These are phyloP conservation scores for Loris lydekkerianus DNA, from an alignment of 2,797 vertebrate species.

Conservation along the genomic window DNA sequence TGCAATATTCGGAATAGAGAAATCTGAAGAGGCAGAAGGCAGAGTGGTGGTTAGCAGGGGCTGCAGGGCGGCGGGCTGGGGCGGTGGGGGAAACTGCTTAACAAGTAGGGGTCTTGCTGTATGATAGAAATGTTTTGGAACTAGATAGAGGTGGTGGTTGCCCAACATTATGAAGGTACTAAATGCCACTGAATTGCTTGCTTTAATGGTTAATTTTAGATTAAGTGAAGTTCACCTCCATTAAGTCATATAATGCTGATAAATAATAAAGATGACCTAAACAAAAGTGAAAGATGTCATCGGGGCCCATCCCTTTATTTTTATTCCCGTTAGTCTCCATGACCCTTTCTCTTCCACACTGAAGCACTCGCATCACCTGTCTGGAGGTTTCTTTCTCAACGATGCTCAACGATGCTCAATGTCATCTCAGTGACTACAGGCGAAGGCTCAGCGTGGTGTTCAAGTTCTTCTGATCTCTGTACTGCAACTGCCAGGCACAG, in stretches of 20 bases:
- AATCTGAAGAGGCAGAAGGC: neutral
- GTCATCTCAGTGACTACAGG: neutral
- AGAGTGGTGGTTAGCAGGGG: neutral
- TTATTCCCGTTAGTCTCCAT: neutral
- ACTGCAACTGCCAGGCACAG: neutral
- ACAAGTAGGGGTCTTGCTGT: neutral
- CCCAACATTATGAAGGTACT: neutral
- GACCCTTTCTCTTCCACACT: neutral
- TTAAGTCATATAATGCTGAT: neutral
- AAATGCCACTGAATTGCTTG: neutral
- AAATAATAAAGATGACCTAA: slow-evolving; percentile 10
- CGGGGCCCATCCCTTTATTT: neutral
- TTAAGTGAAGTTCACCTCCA: neutral
- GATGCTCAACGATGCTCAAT: neutral
- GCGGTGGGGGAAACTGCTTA: neutral
- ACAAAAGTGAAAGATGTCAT: neutral
- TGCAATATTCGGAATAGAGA: neutral
- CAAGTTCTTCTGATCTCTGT: neutral
- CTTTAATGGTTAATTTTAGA: neutral
- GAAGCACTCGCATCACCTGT: neutral
- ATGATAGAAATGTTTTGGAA: neutral
- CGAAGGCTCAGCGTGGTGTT: neutral
- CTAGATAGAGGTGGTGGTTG: neutral
- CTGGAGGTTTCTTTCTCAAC: neutral
- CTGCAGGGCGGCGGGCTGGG: neutral